Percentiles rank a stretch among this genome's conserved stretches.
phyloP scores from a whole-genome alignment of 2,113 vertebrate genomes.

The Gobio gobio region DNA sequence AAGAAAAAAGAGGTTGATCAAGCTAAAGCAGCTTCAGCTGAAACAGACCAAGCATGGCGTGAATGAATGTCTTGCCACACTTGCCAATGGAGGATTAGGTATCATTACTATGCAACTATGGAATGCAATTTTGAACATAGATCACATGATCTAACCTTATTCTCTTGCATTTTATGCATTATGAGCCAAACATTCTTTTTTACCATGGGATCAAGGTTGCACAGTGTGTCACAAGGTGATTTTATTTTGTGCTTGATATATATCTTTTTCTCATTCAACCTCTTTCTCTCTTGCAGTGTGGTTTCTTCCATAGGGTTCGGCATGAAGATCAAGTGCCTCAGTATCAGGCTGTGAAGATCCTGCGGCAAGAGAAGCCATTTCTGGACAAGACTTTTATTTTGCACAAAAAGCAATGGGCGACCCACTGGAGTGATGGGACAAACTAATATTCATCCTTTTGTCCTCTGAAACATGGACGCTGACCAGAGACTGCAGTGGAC shows the following conservation, averaged over 20 bases:
- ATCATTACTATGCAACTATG: background rate
- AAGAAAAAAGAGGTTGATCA: background rate
- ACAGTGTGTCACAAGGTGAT: no score
- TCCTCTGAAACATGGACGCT: background rate
- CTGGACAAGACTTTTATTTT: slow-evolving; percentile 81
- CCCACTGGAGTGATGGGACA: slow-evolving; percentile 76
- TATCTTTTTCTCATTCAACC: background rate
- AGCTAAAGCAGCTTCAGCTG: background rate
- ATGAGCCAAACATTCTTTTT: no score
- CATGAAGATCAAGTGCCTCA: slow-evolving; percentile 85
- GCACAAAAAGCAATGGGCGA: slow-evolving; percentile 87
- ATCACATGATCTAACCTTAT: no score
- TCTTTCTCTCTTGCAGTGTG: slow-evolving; percentile 74
- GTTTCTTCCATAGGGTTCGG: slow-evolving; percentile 87
- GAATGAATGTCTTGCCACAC: background rate
- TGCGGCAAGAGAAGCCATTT: slow-evolving; percentile 83
- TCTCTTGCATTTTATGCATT: no score
- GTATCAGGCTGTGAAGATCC: slow-evolving; percentile 92
- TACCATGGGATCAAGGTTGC: no score
- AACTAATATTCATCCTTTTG: slow-evolving; percentile 60
- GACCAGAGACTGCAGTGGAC: background rate
- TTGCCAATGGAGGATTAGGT: background rate
- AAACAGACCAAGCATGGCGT: background rate
- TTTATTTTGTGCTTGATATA: background rate
- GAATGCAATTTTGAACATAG: background rate